These are phyloP conservation scores for Trichomycterus rosablanca DNA, from an alignment of 2,113 vertebrate genomes.

Conservation along the genomic window DNA sequence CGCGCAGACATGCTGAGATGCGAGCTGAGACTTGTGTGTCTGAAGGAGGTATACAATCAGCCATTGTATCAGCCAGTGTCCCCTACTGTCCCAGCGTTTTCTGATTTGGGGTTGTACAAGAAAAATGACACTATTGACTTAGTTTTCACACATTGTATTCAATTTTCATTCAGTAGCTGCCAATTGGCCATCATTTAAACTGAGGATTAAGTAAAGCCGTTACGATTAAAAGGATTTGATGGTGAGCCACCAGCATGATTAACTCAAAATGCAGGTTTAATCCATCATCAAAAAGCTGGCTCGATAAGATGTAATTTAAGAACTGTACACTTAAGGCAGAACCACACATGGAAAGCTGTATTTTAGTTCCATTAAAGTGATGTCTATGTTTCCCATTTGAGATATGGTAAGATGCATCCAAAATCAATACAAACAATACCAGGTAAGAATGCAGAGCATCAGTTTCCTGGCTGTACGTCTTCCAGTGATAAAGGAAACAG, in stretches of 20 bases:
- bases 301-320: not conserved
- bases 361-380: not conserved
- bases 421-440: not conserved
- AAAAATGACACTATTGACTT: too few species aligned
- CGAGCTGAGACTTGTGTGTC: too few species aligned
- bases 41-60: too few species aligned
- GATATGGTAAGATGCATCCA: not conserved
- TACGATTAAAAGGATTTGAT: not conserved
- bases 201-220: not conserved
- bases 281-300: not conserved
- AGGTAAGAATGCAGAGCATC: not conserved
- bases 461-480: too few species aligned
- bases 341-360: not conserved
- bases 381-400: not conserved
- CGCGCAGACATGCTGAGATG: too few species aligned
- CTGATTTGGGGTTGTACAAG: too few species aligned
- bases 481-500: not conserved
- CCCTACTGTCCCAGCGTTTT: too few species aligned
- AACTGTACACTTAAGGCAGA: not conserved
- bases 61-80: too few species aligned
- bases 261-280: not conserved
- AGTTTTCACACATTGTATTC: too few species aligned
- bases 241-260: not conserved
- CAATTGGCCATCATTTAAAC: not conserved
- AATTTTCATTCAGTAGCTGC: not conserved